Evolutionary conservation across 2,888 invertebrate genomes (phyloP), one percentile per base, ranked within the genome.

Genomic region (Herminia tarsipennalis): DNA sequence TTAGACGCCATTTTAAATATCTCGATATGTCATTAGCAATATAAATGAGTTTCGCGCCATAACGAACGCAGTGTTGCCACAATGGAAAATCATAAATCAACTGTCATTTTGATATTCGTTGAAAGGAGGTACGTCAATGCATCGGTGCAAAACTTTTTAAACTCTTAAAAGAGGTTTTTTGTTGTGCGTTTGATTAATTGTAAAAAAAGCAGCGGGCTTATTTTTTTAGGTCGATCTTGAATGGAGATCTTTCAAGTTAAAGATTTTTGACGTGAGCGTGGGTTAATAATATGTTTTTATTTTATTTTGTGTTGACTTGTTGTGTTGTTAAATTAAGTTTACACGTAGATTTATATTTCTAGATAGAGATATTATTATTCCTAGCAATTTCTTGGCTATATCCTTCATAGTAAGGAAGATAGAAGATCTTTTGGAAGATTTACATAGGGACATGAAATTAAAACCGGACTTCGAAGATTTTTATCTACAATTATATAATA

Each of bases 21-120:
- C 81, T 80, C 78, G 50, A 82, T 83, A 81, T 87, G 88, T 88
- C 88, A 88, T 88, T 88, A 88, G 83, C 78, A 66, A 70, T 78
- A 80, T 85, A 86, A 87, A 87, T 87, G 86, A 83, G 78, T 81
- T 86, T 83, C 83, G 84, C 88, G 87, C 85, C 87, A 86, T 86
- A 87, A 83, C 83, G 86, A 83, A 82, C 77, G 75, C 72, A 79
- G 81, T 81, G 81, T 66, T 83, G 83, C 86, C 78, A 87, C 88
- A 88, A 88, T 83, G 82, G 82, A 70, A 77, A 79, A 85, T 77
- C 84, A 88, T 89, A 89, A 89, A 89, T 89, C 88, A 88, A 69
- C 76, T 81, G 88, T 87, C 88, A 87, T 68, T 85, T 81, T 86
- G 88, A 86, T 87, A 88, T 82, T 77, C 70, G 86, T 79, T 89